phyloP scores from a whole-genome alignment of 2,113 vertebrate genomes.

The Ailuropoda melanoleuca region DNA sequence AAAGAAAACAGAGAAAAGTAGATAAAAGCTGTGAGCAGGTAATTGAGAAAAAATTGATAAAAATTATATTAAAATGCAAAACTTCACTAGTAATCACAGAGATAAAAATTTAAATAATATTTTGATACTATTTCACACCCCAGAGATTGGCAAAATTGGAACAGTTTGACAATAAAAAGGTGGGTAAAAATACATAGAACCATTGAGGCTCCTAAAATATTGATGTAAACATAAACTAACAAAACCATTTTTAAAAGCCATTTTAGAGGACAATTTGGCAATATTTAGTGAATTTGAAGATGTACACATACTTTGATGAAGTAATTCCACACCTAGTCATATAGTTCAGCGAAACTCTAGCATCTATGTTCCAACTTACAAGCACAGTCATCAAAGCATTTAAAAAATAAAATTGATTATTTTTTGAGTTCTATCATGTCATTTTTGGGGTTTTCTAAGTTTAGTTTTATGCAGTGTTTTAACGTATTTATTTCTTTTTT shows the following conservation, averaged over 20 bases:
- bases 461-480: not conserved
- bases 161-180: not conserved
- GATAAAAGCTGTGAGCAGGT: not conserved
- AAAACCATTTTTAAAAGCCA: not conserved
- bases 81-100: not conserved
- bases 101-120: not conserved
- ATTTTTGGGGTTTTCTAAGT: not conserved
- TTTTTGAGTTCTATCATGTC: not conserved
- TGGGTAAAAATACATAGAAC: not conserved
- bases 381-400: not conserved
- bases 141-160: not conserved
- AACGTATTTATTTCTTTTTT: not conserved
- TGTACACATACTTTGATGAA: not conserved
- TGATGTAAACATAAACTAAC: not conserved
- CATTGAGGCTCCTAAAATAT: not conserved
- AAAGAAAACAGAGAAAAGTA: not conserved
- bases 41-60: slow-evolving; percentile 10
- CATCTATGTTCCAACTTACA: not conserved
- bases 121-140: not conserved
- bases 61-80: not conserved
- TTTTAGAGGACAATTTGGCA: not conserved
- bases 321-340: not conserved
- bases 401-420: not conserved
- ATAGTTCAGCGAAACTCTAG: not conserved
- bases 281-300: not conserved